Conservation (phyloP, 2,113 vertebrate species). For the Rhagologus leucostigma region DNA sequence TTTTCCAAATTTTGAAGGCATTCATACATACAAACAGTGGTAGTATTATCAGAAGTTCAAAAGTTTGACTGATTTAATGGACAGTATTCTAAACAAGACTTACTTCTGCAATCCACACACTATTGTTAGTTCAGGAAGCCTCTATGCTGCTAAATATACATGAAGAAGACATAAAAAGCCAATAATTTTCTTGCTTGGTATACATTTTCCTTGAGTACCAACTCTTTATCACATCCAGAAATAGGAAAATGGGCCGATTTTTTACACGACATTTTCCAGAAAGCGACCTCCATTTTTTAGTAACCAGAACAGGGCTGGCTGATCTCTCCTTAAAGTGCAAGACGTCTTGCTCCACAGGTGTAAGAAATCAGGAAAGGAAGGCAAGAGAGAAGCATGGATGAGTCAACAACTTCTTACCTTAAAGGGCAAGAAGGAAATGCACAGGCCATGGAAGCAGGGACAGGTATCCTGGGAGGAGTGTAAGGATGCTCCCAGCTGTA, state of each 20-base stretch:
- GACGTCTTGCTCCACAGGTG: not conserved
- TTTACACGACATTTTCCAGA: not conserved
- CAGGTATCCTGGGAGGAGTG: not conserved
- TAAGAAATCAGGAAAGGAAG: not conserved
- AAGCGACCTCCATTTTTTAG: not conserved
- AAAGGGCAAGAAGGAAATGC: not conserved
- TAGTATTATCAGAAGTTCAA: not conserved
- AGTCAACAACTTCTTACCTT: not conserved
- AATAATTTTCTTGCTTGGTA: not conserved
- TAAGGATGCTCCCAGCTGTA: not conserved
- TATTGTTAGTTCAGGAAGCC: not conserved
- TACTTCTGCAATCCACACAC: not conserved
- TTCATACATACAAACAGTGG: not conserved
- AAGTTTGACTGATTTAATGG: not conserved
- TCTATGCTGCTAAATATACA: not conserved
- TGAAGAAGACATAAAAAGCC: not conserved
- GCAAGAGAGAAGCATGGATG: not conserved
- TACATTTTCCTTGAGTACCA: not conserved
- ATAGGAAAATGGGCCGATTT: fast-evolving
- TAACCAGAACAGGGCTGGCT: not conserved
- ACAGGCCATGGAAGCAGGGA: not conserved
- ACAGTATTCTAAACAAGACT: fast-evolving
- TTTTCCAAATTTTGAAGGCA: not conserved
- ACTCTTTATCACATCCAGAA: not conserved
- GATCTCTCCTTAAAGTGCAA: not conserved